These are phyloP conservation scores for Capromys pilorides DNA, from an alignment of 2,797 vertebrate genomes.

Conservation along the genomic window DNA sequence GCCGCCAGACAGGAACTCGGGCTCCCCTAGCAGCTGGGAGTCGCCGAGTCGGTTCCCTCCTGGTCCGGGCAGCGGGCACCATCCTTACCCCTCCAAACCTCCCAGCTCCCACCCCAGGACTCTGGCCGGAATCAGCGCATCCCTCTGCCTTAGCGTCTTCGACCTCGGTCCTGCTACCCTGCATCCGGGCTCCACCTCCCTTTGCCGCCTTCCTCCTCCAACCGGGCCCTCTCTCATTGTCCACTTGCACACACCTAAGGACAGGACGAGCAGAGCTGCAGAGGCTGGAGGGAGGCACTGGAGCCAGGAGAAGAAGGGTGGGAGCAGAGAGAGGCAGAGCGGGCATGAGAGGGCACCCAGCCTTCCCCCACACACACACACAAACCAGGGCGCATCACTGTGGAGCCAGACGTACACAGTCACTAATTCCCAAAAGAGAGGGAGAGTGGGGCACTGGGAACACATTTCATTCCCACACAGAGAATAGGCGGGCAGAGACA, in stretches of 20 bases:
- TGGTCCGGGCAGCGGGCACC: not conserved
- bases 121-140: not conserved
- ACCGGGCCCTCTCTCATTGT: not conserved
- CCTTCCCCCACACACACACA: not conserved
- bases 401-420: not conserved
- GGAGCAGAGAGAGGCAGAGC: not conserved
- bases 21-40: conserved; percentile 73
- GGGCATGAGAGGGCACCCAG: not conserved
- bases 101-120: not conserved
- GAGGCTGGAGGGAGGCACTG: not conserved
- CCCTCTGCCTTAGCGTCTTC: not conserved
- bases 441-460: not conserved
- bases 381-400: not conserved
- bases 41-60: not conserved
- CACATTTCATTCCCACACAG: not conserved
- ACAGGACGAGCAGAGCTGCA: not conserved
- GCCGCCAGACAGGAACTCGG: conserved; percentile 72
- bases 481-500: not conserved
- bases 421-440: conserved; percentile 4
- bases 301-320: not conserved
- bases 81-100: not conserved
- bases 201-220: not conserved
- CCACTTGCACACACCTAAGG: not conserved
- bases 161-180: not conserved
- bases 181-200: not conserved